Evolutionary conservation across 2,888 invertebrate species (phyloP), one percentile per base, ranked within the genome.

Genomic region (Matsumyia berberina): DNA sequence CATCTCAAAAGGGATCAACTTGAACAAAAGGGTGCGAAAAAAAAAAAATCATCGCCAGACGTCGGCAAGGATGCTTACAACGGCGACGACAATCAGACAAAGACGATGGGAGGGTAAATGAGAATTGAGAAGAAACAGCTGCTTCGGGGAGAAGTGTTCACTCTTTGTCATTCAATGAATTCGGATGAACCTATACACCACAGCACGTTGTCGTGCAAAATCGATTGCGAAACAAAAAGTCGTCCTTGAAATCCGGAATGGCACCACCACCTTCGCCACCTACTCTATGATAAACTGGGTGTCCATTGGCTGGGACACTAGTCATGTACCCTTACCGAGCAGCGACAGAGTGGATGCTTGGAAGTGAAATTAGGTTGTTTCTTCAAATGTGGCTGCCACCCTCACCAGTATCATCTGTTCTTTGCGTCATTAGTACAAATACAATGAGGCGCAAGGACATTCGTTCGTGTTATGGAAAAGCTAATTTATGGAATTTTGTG

Each of bases 171-270:
- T 31, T 67, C 33, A 57, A 11, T 67, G 67, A 76, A 58, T 58
- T 42, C 24, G 49, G 44, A 31, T 60, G 31, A 66, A 60, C 35
- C n/a, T 17, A 2, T 8, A 29, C 64, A 24, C 35, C 31, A 31
- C 17, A 58, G 33, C 66, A 60, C 37, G 55, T 44, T 66, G 66
- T 57, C 29, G 19, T 46, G 58, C 24, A 35, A 55, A 76, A 83
- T 83, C 78, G 78, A 83, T 83, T 66, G 39, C 11, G 29, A 44
- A 66, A 19, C 33, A 44, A 66, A 24, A 55, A 55, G 29, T 60
- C 70, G 82, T 72, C 82, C 82, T 83, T 83, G 82, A 78, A 82
- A 46, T 37, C 19, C 9, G 19, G 19, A 44, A 51, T 44, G 15
- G 15, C 57, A 51, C 1, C 31, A 39, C n/a, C 17, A 62, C 62